Evolutionary conservation across 2,888 invertebrate genomes (phyloP).

Genomic region (Neoaliturus tenellus): DNA sequence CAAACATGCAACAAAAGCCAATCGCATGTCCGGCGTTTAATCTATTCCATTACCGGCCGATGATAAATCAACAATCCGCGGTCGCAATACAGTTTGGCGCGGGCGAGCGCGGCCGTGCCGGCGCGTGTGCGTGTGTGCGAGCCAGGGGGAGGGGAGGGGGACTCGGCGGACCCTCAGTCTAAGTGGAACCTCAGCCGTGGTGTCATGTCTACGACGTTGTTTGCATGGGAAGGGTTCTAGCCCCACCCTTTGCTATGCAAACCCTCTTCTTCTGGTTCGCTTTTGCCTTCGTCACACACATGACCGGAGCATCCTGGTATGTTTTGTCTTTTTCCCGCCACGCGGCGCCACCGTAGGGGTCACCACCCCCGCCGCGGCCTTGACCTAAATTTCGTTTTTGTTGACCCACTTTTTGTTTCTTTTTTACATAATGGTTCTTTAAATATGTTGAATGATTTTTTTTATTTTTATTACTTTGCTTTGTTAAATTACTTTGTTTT

Average conservation of each 20-base stretch:
- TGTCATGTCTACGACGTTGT: conserved; percentile 21
- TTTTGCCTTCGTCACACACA: conserved; percentile 40
- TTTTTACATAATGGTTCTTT: too few species aligned
- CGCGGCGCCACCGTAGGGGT: not conserved
- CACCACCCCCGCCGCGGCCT: conserved; percentile 10
- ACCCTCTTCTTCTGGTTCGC: conserved; percentile 53
- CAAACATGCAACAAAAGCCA: too few species aligned
- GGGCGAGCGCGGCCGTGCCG: not conserved
- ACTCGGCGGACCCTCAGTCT: not conserved
- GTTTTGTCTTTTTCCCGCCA: conserved; percentile 27
- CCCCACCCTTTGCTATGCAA: conserved; percentile 54
- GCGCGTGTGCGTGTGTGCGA: conserved; percentile 39
- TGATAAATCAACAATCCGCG: conserved; percentile 44
- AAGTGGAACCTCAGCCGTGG: not conserved
- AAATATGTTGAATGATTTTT: too few species aligned
- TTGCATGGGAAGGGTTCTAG: conserved; percentile 51
- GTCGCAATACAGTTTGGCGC: too few species aligned
- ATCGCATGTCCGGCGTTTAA: not conserved
- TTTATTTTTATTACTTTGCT: too few species aligned
- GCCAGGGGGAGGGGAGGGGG: conserved; percentile 26
- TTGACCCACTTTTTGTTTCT: not conserved
- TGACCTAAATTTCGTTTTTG: conserved; percentile 28
- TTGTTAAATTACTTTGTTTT: too few species aligned
- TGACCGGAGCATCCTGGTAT: conserved; percentile 50
- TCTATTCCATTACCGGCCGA: conserved; percentile 31